Evolutionary conservation across 1,140 invertebrate species (phyloP).

Genomic region (Sitophilus oryzae): DNA sequence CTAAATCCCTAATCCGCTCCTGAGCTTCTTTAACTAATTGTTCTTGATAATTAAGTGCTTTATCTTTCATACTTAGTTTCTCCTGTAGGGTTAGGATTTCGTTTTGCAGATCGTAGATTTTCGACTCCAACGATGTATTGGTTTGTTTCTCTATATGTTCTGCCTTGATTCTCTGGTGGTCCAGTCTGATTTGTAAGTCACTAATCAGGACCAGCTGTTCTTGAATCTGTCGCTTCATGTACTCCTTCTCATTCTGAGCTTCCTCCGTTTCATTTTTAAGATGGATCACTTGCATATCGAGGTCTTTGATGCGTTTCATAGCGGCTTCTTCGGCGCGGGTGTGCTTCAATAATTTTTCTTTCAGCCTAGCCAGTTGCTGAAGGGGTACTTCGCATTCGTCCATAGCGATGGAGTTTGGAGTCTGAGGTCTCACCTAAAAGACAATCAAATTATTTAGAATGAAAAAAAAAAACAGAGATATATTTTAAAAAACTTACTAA

Average conservation of each 20-base stretch:
- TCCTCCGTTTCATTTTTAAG: constrained; percentile 63
- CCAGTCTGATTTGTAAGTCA: constrained; percentile 67
- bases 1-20: constrained; percentile 47
- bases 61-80: constrained; percentile 52
- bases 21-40: constrained; percentile 44
- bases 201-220: constrained; percentile 75
- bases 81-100: constrained; percentile 53
- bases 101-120: constrained; percentile 58
- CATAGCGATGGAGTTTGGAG: constrained; percentile 22
- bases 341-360: constrained; percentile 61
- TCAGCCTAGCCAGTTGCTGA: constrained; percentile 49
- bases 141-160: constrained; percentile 63
- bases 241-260: constrained; percentile 69
- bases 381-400: constrained; percentile 42
- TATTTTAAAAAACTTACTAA: constrained; percentile 44
- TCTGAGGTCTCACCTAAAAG: constrained; percentile 33
- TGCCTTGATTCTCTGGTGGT: constrained; percentile 67
- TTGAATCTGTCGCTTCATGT: constrained; percentile 69
- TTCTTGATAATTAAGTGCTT: constrained; percentile 51
- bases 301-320: constrained; percentile 64
- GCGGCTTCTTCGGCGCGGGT: constrained; percentile 66
- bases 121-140: constrained; percentile 58
- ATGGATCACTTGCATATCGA: constrained; percentile 63
- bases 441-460: constrained; percentile 2
- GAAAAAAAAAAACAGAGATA: neutral